Percentiles rank a stretch among this genome's conserved stretches.
These are phyloP conservation scores for Euwallacea similis DNA, from an alignment of 1,140 invertebrate genomes.

Conservation along the genomic window DNA sequence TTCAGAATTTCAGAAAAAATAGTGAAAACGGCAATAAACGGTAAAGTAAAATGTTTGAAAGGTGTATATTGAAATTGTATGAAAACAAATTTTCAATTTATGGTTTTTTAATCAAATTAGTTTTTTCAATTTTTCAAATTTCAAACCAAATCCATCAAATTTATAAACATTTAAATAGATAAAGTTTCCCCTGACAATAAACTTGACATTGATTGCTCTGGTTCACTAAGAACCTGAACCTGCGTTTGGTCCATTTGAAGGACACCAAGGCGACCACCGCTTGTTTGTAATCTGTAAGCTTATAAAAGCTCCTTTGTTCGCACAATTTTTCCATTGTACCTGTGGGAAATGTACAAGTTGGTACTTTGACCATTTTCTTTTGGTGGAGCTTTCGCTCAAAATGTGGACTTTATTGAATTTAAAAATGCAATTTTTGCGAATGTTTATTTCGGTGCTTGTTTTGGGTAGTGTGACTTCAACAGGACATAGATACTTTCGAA, in stretches of 20 bases:
- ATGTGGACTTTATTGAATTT: neutral
- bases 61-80: too few relatives aligned
- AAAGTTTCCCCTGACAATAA: conserved; percentile 17
- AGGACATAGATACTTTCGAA: conserved; percentile 19
- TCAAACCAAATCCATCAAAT: too few relatives aligned
- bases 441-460: neutral
- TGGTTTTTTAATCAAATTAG: too few relatives aligned
- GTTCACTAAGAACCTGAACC: conserved; percentile 3
- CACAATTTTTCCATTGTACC: conserved; percentile 31
- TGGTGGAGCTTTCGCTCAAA: neutral
- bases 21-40: too few relatives aligned
- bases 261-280: conserved; percentile 30
- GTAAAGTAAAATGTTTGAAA: too few relatives aligned
- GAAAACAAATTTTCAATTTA: too few relatives aligned
- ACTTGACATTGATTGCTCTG: conserved; percentile 21
- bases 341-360: neutral
- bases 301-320: conserved; percentile 43
- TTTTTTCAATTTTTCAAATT: too few relatives aligned
- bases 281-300: conserved; percentile 27
- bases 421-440: neutral
- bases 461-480: neutral
- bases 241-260: conserved; percentile 25
- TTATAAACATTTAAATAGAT: neutral
- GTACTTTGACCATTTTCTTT: conserved; percentile 5
- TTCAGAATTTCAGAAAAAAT: too few relatives aligned